phyloP scores from a whole-genome alignment of 2,888 invertebrate species.

The Pegoplata infirma region DNA sequence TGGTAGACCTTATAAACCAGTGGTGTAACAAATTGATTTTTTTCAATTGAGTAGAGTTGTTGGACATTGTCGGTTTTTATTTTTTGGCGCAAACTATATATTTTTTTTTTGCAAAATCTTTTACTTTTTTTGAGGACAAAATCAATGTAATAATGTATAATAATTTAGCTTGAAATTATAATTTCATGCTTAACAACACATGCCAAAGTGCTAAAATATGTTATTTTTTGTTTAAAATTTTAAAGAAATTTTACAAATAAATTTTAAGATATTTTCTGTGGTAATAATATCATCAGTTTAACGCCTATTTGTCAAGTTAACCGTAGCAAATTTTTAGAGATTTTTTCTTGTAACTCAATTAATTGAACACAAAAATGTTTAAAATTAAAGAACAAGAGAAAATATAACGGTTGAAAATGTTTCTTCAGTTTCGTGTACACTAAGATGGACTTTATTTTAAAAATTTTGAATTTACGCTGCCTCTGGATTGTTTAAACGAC shows the following conservation, averaged over 20 bases:
- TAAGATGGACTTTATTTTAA: too few species aligned
- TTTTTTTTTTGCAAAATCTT: slow-evolving; percentile 18
- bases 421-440: too few species aligned
- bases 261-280: slow-evolving; percentile 15
- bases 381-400: too few species aligned
- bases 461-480: too few species aligned
- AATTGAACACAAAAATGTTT: background rate
- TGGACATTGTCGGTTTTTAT: slow-evolving; percentile 1
- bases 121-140: slow-evolving; percentile 18
- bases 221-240: slow-evolving; percentile 27
- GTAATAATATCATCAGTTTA: slow-evolving; percentile 63
- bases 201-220: slow-evolving; percentile 49
- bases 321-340: slow-evolving; percentile 41
- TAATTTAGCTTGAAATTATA: slow-evolving; percentile 63
- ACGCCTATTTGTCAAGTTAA: slow-evolving; percentile 32
- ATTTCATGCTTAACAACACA: slow-evolving; percentile 64
- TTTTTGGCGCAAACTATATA: slow-evolving; percentile 57
- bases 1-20: slow-evolving; percentile 64
- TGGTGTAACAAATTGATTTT: slow-evolving; percentile 64
- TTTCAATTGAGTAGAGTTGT: slow-evolving; percentile 50
- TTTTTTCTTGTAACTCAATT: background rate
- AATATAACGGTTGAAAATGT: too few species aligned
- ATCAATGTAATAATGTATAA: slow-evolving; percentile 48
- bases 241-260: slow-evolving; percentile 21
- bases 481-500: too few species aligned